Base-by-base conservation (phyloP, 2,888 invertebrate species). In the Thera obeliscata region DNA sequence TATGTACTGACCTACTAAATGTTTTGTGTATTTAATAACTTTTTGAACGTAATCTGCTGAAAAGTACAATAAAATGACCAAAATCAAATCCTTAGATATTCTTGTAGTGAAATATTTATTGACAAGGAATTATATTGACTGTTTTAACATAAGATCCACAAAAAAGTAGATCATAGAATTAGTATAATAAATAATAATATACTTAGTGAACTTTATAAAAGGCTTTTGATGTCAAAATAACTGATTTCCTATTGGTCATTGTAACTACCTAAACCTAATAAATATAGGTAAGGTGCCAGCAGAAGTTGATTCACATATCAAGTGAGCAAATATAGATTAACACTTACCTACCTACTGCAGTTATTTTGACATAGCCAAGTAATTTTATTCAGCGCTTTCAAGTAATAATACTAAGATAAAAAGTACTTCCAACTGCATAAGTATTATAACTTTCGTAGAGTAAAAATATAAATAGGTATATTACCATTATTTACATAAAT, bases 11-110 rank as follows among this genome's bases (percentile, higher is more conserved):
- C 8, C 9, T 57, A 33, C 49, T 12, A 12, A 50, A 50, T 0
- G 7, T 50, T 50, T 50, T 49, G n/a, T 12, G 3, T 41, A 41
- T 7, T 41, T 43, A 59, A 59, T 56, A n/a, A 54, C 54, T 64
- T 70, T 73, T 64, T 72, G 52, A 81, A 76, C 57, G 9, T n/a
- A 65, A 59, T 60, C 73, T 75, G 84, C 87, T 88, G 85, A 86
- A 85, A 77, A 88, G 89, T 88, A 90, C 90, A 91, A 91, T 89
- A 90, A 90, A 86, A 80, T 81, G 87, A 90, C 86, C 87, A 89
- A 88, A 77, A 71, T 73, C 33, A 57, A 76, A 76, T 76, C 70
- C 74, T 74, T 61, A 71, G 64, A 69, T 67, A 66, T 71, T 65
- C 65, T 52, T 69, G 58, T 69, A 65, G 43, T 67, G 64, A 62